Percentiles rank a stretch among this genome's conserved stretches.
Conservation (phyloP, 1,140 invertebrate species). For the Hirudo medicinalis region DNA sequence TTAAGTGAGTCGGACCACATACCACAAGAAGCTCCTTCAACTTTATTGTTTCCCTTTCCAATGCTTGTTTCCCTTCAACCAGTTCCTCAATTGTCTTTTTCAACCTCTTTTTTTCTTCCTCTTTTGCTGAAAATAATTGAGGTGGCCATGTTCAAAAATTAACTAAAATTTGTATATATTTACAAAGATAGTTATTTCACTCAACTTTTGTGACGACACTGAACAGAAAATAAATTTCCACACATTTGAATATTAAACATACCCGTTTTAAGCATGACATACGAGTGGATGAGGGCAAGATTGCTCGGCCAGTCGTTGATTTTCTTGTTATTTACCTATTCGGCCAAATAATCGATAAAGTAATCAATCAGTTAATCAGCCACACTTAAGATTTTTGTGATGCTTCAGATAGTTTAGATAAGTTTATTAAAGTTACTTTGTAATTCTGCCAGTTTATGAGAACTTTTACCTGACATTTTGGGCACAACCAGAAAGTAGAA, state of each 20-base stretch:
- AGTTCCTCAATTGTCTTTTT: neutral
- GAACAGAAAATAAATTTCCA: conserved; percentile 8
- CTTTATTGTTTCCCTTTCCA: neutral
- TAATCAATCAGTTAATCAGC: neutral
- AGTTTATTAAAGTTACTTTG: neutral
- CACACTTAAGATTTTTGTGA: no score
- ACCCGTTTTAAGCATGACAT: conserved; percentile 18
- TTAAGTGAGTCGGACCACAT: neutral
- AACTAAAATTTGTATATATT: no score
- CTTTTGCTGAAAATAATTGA: neutral
- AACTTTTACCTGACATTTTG: conserved; percentile 32
- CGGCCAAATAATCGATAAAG: neutral
- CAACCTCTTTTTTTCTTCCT: conserved; percentile 6
- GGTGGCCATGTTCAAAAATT: neutral
- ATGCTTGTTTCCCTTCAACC: conserved; percentile 1
- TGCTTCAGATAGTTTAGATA: neutral
- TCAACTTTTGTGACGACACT: neutral
- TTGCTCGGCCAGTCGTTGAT: conserved; percentile 11
- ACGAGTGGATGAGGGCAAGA: conserved; percentile 15
- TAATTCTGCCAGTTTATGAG: neutral
- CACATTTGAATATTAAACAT: neutral
- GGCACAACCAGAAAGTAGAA: conserved; percentile 46
- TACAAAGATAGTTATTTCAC: no score
- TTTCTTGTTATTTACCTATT: neutral
- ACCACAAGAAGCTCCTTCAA: neutral